phyloP scores from a whole-genome alignment of 2,888 invertebrate species.

The Amblyjoppa proteus region DNA sequence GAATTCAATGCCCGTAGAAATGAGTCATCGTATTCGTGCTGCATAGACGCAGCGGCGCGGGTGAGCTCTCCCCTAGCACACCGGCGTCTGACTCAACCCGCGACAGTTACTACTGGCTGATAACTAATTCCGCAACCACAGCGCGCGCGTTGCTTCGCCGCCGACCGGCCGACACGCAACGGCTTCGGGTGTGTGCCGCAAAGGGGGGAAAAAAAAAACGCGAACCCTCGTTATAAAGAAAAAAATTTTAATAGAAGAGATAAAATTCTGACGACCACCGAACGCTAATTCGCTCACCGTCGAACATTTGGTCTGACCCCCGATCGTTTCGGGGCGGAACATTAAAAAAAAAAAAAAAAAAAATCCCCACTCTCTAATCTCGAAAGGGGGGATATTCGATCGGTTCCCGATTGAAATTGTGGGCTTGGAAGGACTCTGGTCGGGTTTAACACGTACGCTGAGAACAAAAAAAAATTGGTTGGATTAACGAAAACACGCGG shows the following conservation, averaged over 20 bases:
- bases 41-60: background rate
- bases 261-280: conserved; percentile 25
- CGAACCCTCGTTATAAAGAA: conserved; percentile 19
- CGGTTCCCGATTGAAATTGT: background rate
- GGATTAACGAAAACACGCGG: too few relatives aligned
- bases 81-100: conserved; percentile 62
- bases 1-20: conserved; percentile 9
- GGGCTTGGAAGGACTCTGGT: too few relatives aligned
- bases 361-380: background rate
- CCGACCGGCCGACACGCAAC: conserved; percentile 47
- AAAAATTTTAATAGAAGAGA: background rate
- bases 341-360: background rate
- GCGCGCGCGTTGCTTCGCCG: conserved; percentile 21
- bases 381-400: background rate
- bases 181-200: conserved; percentile 16
- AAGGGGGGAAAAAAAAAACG: conserved; percentile 32
- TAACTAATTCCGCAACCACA: conserved; percentile 57
- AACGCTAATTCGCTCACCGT: conserved; percentile 25
- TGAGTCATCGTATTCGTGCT: conserved; percentile 43
- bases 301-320: background rate
- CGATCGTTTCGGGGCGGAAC: background rate
- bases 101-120: conserved; percentile 52
- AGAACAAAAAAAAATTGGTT: too few relatives aligned
- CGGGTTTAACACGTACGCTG: too few relatives aligned
- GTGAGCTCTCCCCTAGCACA: background rate